phyloP scores from a whole-genome alignment of 2,113 vertebrate species.

The Hippocampus abdominalis region DNA sequence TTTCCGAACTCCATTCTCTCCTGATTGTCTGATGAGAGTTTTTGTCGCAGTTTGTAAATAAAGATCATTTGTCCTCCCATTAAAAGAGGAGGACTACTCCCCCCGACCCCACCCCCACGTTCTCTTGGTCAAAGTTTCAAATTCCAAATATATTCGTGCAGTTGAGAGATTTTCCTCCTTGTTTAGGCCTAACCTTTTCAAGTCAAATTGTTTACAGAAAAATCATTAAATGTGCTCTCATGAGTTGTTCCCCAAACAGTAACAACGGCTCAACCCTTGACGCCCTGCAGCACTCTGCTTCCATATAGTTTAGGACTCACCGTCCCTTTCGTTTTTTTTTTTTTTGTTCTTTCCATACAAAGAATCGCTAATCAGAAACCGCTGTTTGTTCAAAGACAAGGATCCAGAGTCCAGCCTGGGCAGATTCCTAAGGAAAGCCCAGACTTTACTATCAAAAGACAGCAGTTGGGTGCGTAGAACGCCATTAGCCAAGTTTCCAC shows the following conservation, averaged over 20 bases:
- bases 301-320: constrained; percentile 38
- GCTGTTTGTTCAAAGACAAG: constrained; percentile 62
- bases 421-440: constrained; percentile 60
- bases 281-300: constrained; percentile 3
- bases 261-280: no score
- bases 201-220: background rate
- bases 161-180: background rate
- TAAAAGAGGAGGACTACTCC: background rate
- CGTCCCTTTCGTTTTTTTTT: constrained; percentile 17
- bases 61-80: background rate
- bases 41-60: background rate
- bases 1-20: constrained; percentile 11
- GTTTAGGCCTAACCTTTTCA: background rate
- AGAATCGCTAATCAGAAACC: constrained; percentile 59
- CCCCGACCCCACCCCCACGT: background rate
- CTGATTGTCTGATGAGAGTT: background rate
- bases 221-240: constrained; percentile 11
- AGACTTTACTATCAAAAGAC: constrained; percentile 59
- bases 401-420: constrained; percentile 30
- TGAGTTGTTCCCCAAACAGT: background rate
- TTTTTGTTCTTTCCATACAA: constrained; percentile 9
- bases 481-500: constrained; percentile 2
- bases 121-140: background rate
- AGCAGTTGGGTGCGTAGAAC: constrained; percentile 21
- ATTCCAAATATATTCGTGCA: background rate